Base-by-base conservation (phyloP, 2,113 vertebrate species). In the Zosterops hypoxanthus region DNA sequence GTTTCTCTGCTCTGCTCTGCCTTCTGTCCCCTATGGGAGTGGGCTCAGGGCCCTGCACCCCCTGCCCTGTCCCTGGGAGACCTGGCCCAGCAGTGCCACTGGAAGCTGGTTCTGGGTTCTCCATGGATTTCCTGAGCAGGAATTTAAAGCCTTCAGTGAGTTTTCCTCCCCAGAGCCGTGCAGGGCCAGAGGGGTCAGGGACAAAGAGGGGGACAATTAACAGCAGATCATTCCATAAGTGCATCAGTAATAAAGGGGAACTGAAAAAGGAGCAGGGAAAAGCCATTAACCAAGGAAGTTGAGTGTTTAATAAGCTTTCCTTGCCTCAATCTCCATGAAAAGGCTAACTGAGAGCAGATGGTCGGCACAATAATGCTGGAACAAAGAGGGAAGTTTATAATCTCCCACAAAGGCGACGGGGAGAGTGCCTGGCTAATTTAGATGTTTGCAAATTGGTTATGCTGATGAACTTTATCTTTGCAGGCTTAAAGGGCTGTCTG, bases 321-420 rank as follows among this genome's bases (percentile, higher is more conserved):
- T 92, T 92, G 63, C 91, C 76, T 92, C 92, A 55, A 0, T 83
- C 94, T 78, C 73, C 72, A 13, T 86, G 80, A 70, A 93, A 96
- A 94, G 95, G 94, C 95, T 94, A 93, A 78, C 82, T 47, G 71
- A 78, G 95, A 96, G 95, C 94, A 97, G 96, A 94, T 93, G 95
- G 94, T 93, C 19, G 8, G 88, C 88, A 83, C 92, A 94, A 88
- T 86, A 83, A 86, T 47, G 65, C 82, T 73, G 82, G 70, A 93
- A 92, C 94, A 90, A 90, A 95, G 92, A 95, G 80, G 86, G 86
- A 71, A 94, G 92, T 90, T 83, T 83, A 88, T 88, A 86, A 93
- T 94, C 95, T 81, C 82, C 65, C 69, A 53, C 89, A 83, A 92
- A 90, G 82, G 88, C 71, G 88, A 52, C 13, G 15, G 91, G 42